Evolutionary conservation across 2,113 vertebrate species (phyloP).

Genomic region (Chlorodrepanis virens): DNA sequence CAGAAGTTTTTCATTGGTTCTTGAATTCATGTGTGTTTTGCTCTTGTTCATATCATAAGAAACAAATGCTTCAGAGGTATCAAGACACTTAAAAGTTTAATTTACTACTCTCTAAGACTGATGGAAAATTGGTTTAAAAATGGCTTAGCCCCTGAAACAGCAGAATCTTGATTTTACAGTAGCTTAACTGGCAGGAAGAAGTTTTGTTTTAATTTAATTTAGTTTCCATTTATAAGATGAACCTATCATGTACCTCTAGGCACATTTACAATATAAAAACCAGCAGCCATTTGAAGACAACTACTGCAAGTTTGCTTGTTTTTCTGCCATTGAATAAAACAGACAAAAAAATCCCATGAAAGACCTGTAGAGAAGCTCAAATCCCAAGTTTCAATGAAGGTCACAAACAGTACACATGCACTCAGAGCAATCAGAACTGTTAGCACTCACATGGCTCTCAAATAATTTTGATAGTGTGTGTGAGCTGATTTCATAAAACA

Average conservation of each 20-base stretch:
- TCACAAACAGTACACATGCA: neutral
- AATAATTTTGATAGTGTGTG: neutral
- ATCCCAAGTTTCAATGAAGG: neutral
- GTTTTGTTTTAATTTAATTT: slow-evolving; percentile 62
- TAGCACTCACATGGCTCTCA: neutral
- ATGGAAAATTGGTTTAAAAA: slow-evolving; percentile 39
- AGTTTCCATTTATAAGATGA: slow-evolving; percentile 65
- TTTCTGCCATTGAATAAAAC: neutral
- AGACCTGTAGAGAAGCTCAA: neutral
- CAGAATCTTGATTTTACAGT: slow-evolving; percentile 41
- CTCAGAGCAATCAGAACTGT: neutral
- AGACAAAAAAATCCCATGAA: neutral
- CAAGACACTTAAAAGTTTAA: neutral
- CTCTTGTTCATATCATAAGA: neutral
- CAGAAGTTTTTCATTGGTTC: neutral
- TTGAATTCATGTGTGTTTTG: neutral
- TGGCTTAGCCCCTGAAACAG: slow-evolving; percentile 1
- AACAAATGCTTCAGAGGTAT: neutral
- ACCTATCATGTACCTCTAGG: slow-evolving; percentile 58
- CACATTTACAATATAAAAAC: slow-evolving; percentile 8
- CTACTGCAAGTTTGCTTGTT: slow-evolving; percentile 1
- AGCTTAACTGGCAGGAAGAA: slow-evolving; percentile 57
- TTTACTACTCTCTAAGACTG: slow-evolving; percentile 5
- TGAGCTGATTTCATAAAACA: neutral
- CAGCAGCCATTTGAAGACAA: neutral